Evolutionary conservation across 2,888 invertebrate genomes (phyloP), one percentile per base, ranked within the genome.

Genomic region (Agriopis leucophaearia): DNA sequence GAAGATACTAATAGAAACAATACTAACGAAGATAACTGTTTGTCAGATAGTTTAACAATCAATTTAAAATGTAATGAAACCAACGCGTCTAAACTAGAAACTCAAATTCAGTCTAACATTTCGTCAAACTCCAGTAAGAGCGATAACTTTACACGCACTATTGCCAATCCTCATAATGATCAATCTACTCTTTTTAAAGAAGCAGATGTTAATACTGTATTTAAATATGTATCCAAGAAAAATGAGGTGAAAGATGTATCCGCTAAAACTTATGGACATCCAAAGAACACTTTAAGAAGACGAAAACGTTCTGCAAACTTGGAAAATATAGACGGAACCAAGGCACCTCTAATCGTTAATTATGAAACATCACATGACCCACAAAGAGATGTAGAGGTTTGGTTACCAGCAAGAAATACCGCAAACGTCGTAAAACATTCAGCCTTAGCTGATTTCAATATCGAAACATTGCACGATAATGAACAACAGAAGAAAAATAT

Each of bases 191-290:
- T 50, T 40, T 81, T 80, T 51, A 69, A 78, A 69, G 64, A 73
- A 36, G 73, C 64, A 8, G 77, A 81, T 45, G 80, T 72, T 52
- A 83, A 88, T 67, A 83, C 83, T 16, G 73, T 89, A 35, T 69
- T 88, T 45, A 89, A 91, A 78, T 91, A 91, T 69, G 83, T 90
- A 35, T 86, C 87, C 64, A 90, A 89, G 73, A 83, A 86, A 59
- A 79, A 81, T 69, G 81, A 83, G 44, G 15, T 10, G 15, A 78
- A 57, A 18, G 68, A 72, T 13, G n/a, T 57, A 35, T 40, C 64
- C 5, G 60, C 78, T 50, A 89, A 89, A 78, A 61, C 78, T n/a
- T 84, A 75, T 66, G 88, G 89, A 1, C 86, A 90, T 74, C 72
- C 72, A 40, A 86, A 84, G 74, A 93, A 93, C 63, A 88, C 85